phyloP scores from a whole-genome alignment of 2,797 vertebrate species.

The Allobates femoralis region DNA sequence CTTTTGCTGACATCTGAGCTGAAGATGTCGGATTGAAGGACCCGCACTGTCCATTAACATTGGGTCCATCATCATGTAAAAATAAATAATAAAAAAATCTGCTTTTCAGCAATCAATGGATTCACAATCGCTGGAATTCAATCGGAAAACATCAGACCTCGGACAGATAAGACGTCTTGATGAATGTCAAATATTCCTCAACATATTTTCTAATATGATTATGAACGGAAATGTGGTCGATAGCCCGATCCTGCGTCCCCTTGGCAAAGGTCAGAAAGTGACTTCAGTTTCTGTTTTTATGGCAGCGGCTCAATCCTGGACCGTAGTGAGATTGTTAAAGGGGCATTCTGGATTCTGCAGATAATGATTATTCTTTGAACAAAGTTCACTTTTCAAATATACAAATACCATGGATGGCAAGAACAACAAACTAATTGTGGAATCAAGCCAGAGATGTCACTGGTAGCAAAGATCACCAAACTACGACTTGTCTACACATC shows the following conservation, averaged over 20 bases:
- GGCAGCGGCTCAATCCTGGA: neutral
- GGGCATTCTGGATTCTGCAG: neutral
- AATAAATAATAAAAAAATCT: neutral
- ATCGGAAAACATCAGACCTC: conserved; percentile 10
- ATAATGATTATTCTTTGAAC: neutral
- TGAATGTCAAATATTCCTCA: conserved; percentile 52
- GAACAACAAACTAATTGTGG: no score
- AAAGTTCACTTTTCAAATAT: no score
- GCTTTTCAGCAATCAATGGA: conserved; percentile 14
- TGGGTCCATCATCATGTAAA: no score
- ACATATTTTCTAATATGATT: conserved; percentile 54
- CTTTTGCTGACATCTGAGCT: no score
- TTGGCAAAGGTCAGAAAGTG: conserved; percentile 36
- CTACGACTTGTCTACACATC: no score
- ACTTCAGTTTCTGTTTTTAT: neutral
- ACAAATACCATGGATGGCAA: no score
- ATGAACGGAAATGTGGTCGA: conserved; percentile 43
- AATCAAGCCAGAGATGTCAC: no score
- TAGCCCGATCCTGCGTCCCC: conserved; percentile 42
- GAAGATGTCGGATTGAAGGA: no score
- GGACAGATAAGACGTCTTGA: conserved; percentile 44
- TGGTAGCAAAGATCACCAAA: no score
- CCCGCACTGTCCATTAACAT: no score
- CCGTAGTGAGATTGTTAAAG: neutral
- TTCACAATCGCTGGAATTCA: conserved; percentile 11